Evolutionary conservation across 2,888 invertebrate genomes (phyloP).

Genomic region (Drosophila barbarae): DNA sequence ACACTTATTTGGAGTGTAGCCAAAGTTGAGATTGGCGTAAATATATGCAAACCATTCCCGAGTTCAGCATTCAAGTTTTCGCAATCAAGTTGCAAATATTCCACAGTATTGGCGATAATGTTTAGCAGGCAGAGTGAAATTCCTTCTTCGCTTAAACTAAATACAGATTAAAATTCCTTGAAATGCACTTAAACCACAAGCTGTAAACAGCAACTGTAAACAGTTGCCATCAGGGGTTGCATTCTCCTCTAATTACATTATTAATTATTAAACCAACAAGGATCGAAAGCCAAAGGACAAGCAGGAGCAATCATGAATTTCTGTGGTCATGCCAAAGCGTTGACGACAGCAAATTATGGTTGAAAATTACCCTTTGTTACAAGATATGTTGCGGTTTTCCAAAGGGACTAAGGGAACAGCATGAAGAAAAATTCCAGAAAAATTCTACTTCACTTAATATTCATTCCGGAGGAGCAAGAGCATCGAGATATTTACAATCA

Average conservation of each 20-base stretch:
- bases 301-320: constrained; percentile 6
- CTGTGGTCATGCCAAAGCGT: constrained; percentile 6
- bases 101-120: constrained; percentile 2
- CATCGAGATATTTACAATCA: constrained; percentile 43
- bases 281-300: constrained; percentile 7
- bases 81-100: constrained; percentile 10
- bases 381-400: constrained; percentile 3
- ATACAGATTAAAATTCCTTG: neutral
- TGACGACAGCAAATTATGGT: constrained; percentile 15
- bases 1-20: constrained; percentile 15
- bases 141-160: neutral
- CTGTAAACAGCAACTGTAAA: neutral
- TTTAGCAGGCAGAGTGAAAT: neutral
- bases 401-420: neutral
- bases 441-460: constrained; percentile 42
- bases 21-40: constrained; percentile 29
- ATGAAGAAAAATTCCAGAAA: neutral
- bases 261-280: constrained; percentile 20
- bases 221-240: neutral
- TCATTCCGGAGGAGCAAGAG: constrained; percentile 28
- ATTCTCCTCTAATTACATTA: constrained; percentile 21
- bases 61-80: constrained; percentile 1
- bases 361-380: constrained; percentile 11
- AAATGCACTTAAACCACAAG: constrained; percentile 12
- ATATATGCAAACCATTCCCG: constrained; percentile 22